Conservation (phyloP, 2,888 invertebrate species). For the Tenthredo notha region DNA sequence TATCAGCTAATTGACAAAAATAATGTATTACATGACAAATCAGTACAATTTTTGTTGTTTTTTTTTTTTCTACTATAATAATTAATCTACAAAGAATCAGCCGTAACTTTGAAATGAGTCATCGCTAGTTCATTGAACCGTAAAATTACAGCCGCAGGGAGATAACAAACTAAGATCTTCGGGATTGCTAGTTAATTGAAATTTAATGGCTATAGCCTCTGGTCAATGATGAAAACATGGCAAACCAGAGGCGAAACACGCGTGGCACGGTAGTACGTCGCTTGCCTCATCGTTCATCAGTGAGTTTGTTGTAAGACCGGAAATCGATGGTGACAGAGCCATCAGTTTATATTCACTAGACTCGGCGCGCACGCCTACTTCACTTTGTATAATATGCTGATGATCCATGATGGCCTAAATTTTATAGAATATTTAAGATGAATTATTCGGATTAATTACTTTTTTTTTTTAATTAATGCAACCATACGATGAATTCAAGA, state of each 20-base stretch:
- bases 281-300: not conserved
- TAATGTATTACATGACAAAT: not conserved
- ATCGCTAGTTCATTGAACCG: not conserved
- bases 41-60: not conserved
- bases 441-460: no score
- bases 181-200: not conserved
- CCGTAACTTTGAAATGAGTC: not conserved
- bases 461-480: not conserved
- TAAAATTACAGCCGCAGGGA: not conserved
- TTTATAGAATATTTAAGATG: not conserved
- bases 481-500: not conserved
- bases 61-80: not conserved
- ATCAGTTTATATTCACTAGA: constrained; percentile 19
- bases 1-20: no score
- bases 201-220: not conserved
- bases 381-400: constrained; percentile 54
- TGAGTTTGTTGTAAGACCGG: constrained; percentile 13
- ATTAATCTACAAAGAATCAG: not conserved
- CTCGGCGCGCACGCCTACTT: not conserved
- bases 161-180: not conserved
- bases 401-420: constrained; percentile 59
- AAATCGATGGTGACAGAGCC: constrained; percentile 55
- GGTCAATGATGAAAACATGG: constrained; percentile 41
- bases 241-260: constrained; percentile 19
- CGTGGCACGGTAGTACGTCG: constrained; percentile 5